phyloP scores from a whole-genome alignment of 2,797 vertebrate species.

The Phoeniculus purpureus region DNA sequence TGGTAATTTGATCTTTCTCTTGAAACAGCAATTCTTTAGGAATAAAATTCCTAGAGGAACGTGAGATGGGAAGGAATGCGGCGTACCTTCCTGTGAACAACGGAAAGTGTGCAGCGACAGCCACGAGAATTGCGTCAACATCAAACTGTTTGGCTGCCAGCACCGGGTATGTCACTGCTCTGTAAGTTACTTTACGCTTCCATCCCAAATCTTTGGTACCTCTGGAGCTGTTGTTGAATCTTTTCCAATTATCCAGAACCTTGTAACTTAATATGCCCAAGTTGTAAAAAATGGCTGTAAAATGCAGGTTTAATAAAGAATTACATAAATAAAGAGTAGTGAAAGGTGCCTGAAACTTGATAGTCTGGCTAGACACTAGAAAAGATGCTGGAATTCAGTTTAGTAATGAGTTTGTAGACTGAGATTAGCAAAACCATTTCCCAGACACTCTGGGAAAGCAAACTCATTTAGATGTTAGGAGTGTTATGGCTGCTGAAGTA shows the following conservation, averaged over 20 bases:
- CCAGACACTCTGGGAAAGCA: constrained; percentile 57
- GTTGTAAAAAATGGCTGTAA: constrained; percentile 59
- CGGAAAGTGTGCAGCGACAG: not conserved
- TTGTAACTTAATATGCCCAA: constrained; percentile 52
- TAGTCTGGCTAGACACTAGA: constrained; percentile 67
- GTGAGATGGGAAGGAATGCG: not conserved
- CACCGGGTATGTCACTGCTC: not conserved
- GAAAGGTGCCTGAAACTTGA: constrained; percentile 69
- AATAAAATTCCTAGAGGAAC: not conserved
- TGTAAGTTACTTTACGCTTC: constrained; percentile 1
- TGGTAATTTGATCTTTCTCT: not conserved
- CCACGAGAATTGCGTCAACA: not conserved
- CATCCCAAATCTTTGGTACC: constrained; percentile 14
- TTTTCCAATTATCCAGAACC: constrained; percentile 67
- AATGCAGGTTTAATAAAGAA: constrained; percentile 70
- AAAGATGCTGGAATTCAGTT: constrained; percentile 61
- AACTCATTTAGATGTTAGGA: constrained; percentile 31
- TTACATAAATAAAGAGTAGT: constrained; percentile 68
- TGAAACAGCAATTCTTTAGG: not conserved
- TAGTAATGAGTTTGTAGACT: constrained; percentile 54
- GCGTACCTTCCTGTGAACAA: not conserved
- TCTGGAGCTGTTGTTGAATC: constrained; percentile 22
- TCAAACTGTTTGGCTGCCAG: not conserved
- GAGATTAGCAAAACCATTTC: constrained; percentile 63
- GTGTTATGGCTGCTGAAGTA: constrained; percentile 61